Conservation (phyloP, 2,113 vertebrate genomes). For the Nycticebus coucang region DNA sequence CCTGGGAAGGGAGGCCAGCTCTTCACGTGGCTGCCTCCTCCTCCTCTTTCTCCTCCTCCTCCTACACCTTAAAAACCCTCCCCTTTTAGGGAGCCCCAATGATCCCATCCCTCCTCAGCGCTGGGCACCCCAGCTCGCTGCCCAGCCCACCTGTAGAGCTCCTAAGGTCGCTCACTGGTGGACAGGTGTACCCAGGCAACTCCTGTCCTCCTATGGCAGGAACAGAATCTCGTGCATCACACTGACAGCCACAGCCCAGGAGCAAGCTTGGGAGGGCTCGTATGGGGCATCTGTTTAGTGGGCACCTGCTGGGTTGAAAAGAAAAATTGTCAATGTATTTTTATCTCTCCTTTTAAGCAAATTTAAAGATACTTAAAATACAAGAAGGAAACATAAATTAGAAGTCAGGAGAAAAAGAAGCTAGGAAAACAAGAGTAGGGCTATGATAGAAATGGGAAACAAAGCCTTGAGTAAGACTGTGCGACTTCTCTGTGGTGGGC, state of each 20-base stretch:
- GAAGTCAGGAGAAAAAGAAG: background rate
- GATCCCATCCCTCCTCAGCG: background rate
- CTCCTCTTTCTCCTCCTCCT: background rate
- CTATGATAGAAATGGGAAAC: background rate
- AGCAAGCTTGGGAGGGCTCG: background rate
- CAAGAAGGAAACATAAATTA: background rate
- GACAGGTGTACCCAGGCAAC: background rate
- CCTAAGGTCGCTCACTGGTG: background rate
- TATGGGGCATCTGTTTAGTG: background rate
- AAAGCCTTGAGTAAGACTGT: fast-evolving
- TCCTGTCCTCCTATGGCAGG: background rate
- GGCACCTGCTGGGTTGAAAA: background rate
- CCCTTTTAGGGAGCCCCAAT: too few species aligned
- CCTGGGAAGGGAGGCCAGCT: background rate
- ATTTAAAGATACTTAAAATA: background rate
- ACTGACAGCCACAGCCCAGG: background rate
- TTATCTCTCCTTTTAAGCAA: background rate
- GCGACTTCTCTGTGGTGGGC: background rate
- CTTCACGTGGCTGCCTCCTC: background rate
- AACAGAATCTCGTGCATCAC: too few species aligned
- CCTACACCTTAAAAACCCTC: background rate
- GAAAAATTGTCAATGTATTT: background rate
- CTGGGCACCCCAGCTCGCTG: background rate
- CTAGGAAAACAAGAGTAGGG: background rate
- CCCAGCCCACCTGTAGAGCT: background rate